Base-by-base conservation (phyloP, 1,140 invertebrate species). In the Aphaenogaster ashmeadi region DNA sequence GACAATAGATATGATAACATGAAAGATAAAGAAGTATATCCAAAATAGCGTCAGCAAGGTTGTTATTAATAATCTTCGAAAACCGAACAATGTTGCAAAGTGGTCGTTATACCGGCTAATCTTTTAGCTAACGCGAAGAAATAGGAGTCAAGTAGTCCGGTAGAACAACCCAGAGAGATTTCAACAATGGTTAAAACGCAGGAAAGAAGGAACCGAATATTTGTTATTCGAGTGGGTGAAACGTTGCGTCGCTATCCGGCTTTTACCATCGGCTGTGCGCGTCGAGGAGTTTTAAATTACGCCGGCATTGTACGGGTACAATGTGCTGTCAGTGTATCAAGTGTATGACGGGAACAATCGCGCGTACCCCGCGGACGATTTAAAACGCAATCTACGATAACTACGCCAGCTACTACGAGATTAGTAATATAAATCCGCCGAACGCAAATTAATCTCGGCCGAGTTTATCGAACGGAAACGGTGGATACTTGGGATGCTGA, bases 231-330 rank as follows among this genome's bases (percentile, higher is more conserved):
- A 89, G 89, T 90, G 89, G 88, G n/a, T 66, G 72, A 90, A 89
- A 27, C 27, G 27, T 27, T 58, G 64, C 77, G 67, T 83, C 72
- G 77, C 60, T 58, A 87, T 60, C 56, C 88, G n/a, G 88, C 85
- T 74, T 90, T 90, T 87, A 87, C 80, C 67, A 74, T 79, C 56
- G 72, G 60, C 64, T 58, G 58, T 60, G 88, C 71, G 74, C 88
- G 79, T 89, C 77, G 88, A 90, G 78, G 66, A 90, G 89, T 87
- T 86, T 89, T 84, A 90, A 90, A 90, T 90, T 90, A 90, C 89
- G 77, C 71, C 62, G 67, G 80, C 88, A 90, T 90, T 90, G 89
- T 90, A 74, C 78, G 58, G 47, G 62, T 66, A 90, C 88, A 90
- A 90, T 90, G 72, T 78, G 77, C 85, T 77, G 54, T 87, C 84